A percentile compares a stretch with the other conserved stretches of the same genome.
These are phyloP conservation scores for Diachrysia chrysitis DNA, from an alignment of 2,888 invertebrate species.

Conservation along the genomic window DNA sequence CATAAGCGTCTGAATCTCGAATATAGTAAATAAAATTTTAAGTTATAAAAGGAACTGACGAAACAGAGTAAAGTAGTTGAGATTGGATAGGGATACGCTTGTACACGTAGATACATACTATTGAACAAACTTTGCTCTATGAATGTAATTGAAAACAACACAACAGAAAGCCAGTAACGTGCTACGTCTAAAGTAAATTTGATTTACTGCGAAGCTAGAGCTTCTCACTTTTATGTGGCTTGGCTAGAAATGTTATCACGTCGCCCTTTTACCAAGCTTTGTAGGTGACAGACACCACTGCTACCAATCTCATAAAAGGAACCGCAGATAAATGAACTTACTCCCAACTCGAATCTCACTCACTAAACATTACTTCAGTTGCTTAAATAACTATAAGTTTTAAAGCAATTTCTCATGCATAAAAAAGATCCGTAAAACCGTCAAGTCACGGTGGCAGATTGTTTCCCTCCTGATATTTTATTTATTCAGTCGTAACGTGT, in stretches of 20 bases:
- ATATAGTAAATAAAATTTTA: no score
- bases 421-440: conserved; percentile 50
- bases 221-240: conserved; percentile 69
- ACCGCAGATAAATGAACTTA: conserved; percentile 48
- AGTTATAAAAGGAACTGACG: no score
- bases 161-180: conserved; percentile 23
- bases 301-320: conserved; percentile 65
- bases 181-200: conserved; percentile 57
- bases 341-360: conserved; percentile 37
- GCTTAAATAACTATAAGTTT: conserved; percentile 48
- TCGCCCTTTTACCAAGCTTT: conserved; percentile 65
- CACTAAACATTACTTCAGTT: conserved; percentile 51
- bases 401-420: conserved; percentile 44
- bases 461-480: conserved; percentile 73
- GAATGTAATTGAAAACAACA: conserved; percentile 9
- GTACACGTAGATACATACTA: not conserved
- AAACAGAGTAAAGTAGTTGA: no score
- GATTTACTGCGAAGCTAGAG: conserved; percentile 57
- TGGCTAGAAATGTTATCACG: conserved; percentile 75
- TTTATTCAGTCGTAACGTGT: conserved; percentile 74
- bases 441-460: conserved; percentile 60
- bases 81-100: no score
- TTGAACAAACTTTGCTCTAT: conserved; percentile 9
- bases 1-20: not conserved
- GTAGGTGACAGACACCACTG: conserved; percentile 70